Base-by-base conservation (phyloP, 2,113 vertebrate species). In the Hydrolagus affinis region DNA sequence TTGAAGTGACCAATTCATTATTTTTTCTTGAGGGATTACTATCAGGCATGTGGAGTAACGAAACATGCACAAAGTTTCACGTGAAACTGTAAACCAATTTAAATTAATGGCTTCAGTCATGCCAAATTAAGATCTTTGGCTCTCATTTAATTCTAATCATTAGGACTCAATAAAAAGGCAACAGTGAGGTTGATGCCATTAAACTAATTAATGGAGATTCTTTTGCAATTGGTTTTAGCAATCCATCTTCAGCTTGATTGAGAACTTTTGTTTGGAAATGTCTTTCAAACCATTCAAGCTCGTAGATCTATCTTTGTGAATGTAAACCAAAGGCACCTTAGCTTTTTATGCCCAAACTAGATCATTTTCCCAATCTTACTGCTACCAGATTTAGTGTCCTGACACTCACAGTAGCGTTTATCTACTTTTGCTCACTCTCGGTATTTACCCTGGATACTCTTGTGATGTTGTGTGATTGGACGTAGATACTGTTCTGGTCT, bases 21-120 rank as follows among this genome's bases (percentile, higher is more conserved):
- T n/a, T n/a, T n/a, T n/a, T n/a, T n/a, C n/a, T n/a, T n/a, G n/a
- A n/a, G n/a, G n/a, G n/a, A n/a, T n/a, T n/a, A n/a, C n/a, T n/a
- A n/a, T n/a, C n/a, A n/a, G n/a, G n/a, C n/a, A n/a, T n/a, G n/a
- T n/a, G n/a, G n/a, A n/a, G n/a, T n/a, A n/a, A n/a, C n/a, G n/a
- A n/a, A n/a, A n/a, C n/a, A n/a, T n/a, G n/a, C n/a, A n/a, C n/a
- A n/a, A n/a, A n/a, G n/a, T n/a, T n/a, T n/a, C n/a, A n/a, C n/a
- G n/a, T n/a, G 30, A 19, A 74, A 30, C 32, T 10, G 19, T 44
- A 75, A 3, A 21, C 73, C 32, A 75, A 14, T 44, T 75, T 56
- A 75, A 32, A 75, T 75, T 75, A 19, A 75, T 32, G 30, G 73
- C 56, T 75, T 75, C 73, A 75, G 32, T 21, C 32, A 75, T 75